phyloP scores from a whole-genome alignment of 2,113 vertebrate species.

The Python bivittatus region DNA sequence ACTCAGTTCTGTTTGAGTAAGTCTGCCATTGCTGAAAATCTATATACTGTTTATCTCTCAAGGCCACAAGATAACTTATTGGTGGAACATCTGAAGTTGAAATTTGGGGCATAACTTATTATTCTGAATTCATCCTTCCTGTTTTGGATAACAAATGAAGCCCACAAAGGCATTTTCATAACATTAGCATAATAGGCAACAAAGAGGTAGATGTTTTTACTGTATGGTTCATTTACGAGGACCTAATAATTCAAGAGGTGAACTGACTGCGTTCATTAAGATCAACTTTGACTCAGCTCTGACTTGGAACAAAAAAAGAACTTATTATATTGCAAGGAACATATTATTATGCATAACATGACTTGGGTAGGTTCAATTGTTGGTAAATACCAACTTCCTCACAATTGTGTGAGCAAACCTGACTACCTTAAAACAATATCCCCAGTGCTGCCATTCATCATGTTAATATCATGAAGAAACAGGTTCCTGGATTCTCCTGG shows the following conservation, averaged over 20 bases:
- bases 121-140: background rate
- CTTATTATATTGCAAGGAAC: background rate
- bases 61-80: background rate
- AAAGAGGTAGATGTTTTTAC: background rate
- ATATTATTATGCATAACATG: background rate
- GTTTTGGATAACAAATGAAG: background rate
- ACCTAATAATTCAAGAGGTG: no score
- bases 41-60: background rate
- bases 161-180: background rate
- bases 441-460: conserved; percentile 26
- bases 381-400: background rate
- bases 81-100: background rate
- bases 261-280: no score
- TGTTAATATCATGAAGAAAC: conserved; percentile 36
- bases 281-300: background rate
- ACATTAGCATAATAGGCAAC: background rate
- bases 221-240: no score
- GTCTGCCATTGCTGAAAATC: background rate
- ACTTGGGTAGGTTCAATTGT: background rate
- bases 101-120: background rate
- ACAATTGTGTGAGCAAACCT: background rate
- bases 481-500: conserved; percentile 28
- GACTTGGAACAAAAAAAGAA: background rate
- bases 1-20: background rate
- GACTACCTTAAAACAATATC: conserved; percentile 26